phyloP scores from a whole-genome alignment of 2,888 invertebrate genomes.

The Conomelus anceps region DNA sequence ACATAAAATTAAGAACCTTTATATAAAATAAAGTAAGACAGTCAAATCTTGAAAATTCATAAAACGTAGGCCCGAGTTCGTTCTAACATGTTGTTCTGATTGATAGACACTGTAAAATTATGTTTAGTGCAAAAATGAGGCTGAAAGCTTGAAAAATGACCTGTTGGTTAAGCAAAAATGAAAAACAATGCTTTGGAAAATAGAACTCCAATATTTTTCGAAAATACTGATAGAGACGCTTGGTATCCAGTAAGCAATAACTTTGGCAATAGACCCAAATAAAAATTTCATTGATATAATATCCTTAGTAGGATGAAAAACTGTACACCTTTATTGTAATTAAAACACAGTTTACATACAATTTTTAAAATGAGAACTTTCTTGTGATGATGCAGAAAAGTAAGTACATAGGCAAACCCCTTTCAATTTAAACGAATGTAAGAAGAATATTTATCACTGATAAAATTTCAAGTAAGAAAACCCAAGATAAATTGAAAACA shows the following conservation, averaged over 20 bases:
- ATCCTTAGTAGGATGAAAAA: background rate
- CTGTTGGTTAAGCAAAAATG: background rate
- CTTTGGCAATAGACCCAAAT: background rate
- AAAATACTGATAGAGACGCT: background rate
- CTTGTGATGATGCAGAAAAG: too few species aligned
- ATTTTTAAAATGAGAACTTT: too few species aligned
- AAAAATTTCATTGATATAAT: background rate
- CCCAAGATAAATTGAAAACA: background rate
- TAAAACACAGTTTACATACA: background rate
- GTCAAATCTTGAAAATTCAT: too few species aligned
- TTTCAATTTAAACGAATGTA: too few species aligned
- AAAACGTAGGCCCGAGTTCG: too few species aligned
- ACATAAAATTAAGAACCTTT: too few species aligned
- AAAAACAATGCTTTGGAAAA: background rate
- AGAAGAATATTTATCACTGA: too few species aligned
- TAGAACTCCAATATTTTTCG: background rate
- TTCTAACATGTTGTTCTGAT: background rate
- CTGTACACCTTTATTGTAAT: background rate
- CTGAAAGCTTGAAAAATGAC: background rate
- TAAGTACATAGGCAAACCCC: too few species aligned
- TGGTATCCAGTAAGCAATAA: background rate
- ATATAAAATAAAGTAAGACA: too few species aligned
- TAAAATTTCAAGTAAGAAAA: background rate
- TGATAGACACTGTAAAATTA: background rate
- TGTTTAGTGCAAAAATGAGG: background rate